These are phyloP conservation scores for Diarsia dahlii DNA, from an alignment of 2,888 invertebrate species.

Conservation along the genomic window DNA sequence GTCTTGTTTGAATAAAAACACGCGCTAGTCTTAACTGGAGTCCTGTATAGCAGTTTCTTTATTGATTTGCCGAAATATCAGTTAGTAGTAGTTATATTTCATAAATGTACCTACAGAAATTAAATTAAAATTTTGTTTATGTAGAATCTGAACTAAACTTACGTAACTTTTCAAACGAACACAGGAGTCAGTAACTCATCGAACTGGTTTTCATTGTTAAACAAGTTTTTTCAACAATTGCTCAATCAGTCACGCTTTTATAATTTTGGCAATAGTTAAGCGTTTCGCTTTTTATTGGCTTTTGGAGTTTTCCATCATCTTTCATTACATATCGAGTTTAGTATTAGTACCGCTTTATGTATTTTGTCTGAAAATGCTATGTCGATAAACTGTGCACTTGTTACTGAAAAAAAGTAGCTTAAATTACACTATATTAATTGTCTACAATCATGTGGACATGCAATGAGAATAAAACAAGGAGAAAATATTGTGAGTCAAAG, in stretches of 20 bases:
- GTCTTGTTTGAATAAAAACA: background rate
- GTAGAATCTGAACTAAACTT: background rate
- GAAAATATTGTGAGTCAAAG: too few relatives aligned
- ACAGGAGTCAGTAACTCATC: background rate
- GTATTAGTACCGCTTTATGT: background rate
- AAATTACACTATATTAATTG: background rate
- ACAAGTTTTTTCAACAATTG: slow-evolving; percentile 21
- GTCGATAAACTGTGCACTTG: background rate
- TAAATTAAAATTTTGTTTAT: background rate
- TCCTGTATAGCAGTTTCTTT: background rate
- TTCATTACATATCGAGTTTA: background rate
- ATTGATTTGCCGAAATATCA: background rate
- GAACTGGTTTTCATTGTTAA: slow-evolving; percentile 24
- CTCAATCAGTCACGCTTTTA: background rate
- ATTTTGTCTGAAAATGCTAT: background rate
- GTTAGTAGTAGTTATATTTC: background rate
- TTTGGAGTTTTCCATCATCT: background rate
- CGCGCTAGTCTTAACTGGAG: background rate
- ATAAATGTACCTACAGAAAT: too few relatives aligned
- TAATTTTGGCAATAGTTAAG: slow-evolving; percentile 21
- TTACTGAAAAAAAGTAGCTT: background rate
- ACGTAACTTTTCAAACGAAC: background rate
- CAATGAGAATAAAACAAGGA: background rate
- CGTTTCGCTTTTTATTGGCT: background rate
- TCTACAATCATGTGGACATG: background rate